Evolutionary conservation across 1,140 invertebrate genomes (phyloP).

Genomic region (Callitettix versicolor): DNA sequence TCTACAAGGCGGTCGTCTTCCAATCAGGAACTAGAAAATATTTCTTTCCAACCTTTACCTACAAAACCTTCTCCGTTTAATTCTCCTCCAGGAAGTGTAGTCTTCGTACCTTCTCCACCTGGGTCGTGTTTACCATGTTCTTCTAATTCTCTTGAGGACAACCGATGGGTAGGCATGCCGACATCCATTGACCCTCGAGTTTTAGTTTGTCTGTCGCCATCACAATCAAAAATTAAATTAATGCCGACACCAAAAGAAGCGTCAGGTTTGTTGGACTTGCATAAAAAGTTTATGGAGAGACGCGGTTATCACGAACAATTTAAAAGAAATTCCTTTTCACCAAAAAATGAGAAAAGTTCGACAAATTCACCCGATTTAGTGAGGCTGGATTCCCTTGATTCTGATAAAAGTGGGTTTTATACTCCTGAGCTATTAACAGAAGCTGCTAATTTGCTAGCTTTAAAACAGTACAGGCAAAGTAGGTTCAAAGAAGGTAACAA

Average conservation of each 20-base stretch:
- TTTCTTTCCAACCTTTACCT: not conserved
- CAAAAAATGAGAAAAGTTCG: slow-evolving; percentile 14
- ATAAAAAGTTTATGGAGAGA: slow-evolving; percentile 53
- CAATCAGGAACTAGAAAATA: slow-evolving; percentile 1
- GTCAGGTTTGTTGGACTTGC: slow-evolving; percentile 51
- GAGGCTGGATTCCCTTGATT: slow-evolving; percentile 9
- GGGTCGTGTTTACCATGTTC: slow-evolving; percentile 1
- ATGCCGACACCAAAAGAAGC: slow-evolving; percentile 36
- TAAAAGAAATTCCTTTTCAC: slow-evolving; percentile 18
- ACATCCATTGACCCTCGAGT: slow-evolving; percentile 40
- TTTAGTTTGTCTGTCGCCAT: slow-evolving; percentile 57
- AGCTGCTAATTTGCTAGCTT: slow-evolving; percentile 19
- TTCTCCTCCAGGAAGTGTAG: slow-evolving; percentile 8
- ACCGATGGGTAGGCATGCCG: slow-evolving; percentile 16
- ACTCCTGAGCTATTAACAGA: slow-evolving; percentile 20
- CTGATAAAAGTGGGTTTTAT: slow-evolving; percentile 5
- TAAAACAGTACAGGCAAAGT: slow-evolving; percentile 28
- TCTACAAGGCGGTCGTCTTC: slow-evolving; percentile 3
- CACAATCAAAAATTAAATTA: slow-evolving; percentile 44
- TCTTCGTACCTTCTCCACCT: slow-evolving; percentile 5
- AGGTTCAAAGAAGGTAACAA: not conserved
- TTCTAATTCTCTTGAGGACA: slow-evolving; percentile 9
- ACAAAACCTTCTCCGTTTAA: not conserved
- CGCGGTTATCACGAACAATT: slow-evolving; percentile 42
- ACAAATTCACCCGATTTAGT: slow-evolving; percentile 16